phyloP scores from a whole-genome alignment of 2,888 invertebrate species.

The Agrenia bidenticulata region DNA sequence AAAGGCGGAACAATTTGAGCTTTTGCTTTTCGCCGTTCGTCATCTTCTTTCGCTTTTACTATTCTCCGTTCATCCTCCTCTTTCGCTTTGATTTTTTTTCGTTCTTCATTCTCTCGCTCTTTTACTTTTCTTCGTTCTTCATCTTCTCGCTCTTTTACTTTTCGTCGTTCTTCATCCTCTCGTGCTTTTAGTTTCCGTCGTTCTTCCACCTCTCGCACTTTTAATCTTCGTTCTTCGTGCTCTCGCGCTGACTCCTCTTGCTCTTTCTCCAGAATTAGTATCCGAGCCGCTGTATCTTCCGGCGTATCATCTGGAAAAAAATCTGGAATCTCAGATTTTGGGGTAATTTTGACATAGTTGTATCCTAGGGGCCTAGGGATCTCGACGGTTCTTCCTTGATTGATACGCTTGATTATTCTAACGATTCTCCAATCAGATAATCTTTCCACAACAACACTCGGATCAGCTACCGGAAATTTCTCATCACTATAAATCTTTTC shows the following conservation, averaged over 20 bases:
- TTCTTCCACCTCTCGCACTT: not conserved
- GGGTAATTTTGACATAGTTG: constrained; percentile 1
- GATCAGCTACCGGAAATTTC: not conserved
- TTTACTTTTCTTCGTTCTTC: not conserved
- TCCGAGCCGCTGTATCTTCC: not conserved
- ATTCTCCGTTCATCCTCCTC: not conserved
- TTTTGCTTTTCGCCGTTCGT: no score
- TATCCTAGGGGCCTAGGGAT: not conserved
- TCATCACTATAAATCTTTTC: not conserved
- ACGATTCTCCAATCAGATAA: not conserved
- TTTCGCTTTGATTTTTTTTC: not conserved
- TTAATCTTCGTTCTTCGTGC: constrained; percentile 1
- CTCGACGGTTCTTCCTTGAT: not conserved
- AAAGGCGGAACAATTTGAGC: not conserved
- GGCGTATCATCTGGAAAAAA: constrained; percentile 2
- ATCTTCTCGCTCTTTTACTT: not conserved
- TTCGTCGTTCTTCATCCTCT: not conserved
- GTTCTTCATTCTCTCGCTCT: not conserved
- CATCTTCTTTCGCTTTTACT: not conserved
- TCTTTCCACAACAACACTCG: constrained; percentile 4
- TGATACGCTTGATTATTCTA: not conserved
- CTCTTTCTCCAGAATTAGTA: not conserved
- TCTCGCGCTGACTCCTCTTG: constrained; percentile 1
- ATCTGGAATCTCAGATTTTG: constrained; percentile 10
- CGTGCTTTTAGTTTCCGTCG: not conserved